Base-by-base conservation (phyloP, 2,888 invertebrate species). In the Ophonus ardosiacus region DNA sequence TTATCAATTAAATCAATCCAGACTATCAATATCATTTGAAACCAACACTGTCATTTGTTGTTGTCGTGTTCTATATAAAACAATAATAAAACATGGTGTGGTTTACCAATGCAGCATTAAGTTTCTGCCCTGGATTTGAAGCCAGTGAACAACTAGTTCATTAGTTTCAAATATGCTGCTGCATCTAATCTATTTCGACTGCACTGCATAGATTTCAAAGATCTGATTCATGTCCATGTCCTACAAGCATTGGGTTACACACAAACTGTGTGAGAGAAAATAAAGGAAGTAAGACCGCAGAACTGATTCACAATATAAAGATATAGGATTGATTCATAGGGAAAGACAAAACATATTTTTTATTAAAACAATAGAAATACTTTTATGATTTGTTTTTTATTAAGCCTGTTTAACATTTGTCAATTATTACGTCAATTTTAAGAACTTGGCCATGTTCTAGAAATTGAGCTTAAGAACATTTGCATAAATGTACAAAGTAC, bases 111-210 rank as follows among this genome's bases (percentile, higher is more conserved):
- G 24, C 21, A 21, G 63, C 63, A 51, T 63, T 63, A 63, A 21
- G 21, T 63, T 63, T 63, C 63, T 59, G 63, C 5, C 63, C 63
- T 63, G 63, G 63, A 63, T 63, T 63, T 24, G 13, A 21, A 63
- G 2, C 21, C 63, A 24, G 21, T 63, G 63, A 63, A 21, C 5
- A 63, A 63, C 63, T 63, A 63, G 63, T 63, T 63, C 63, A 63
- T 63, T 63, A 63, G 63, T 63, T 63, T 63, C 24, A 21, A 63
- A 63, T 21, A 24, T 8, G 13, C 43, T 51, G 43, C 63, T 63
- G 18, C 63, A 63, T 63, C 63, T 59, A 59, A 59, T 59, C 15
- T 21, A 63, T 13, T 18, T 21, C n/a, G 17, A 15, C 8, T 18
- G 63, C 24, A 63, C 21, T 63, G 63, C 31, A 31, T 31, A 0